Conservation (phyloP, 2,113 vertebrate species). For the Leptocoma aspasia region DNA sequence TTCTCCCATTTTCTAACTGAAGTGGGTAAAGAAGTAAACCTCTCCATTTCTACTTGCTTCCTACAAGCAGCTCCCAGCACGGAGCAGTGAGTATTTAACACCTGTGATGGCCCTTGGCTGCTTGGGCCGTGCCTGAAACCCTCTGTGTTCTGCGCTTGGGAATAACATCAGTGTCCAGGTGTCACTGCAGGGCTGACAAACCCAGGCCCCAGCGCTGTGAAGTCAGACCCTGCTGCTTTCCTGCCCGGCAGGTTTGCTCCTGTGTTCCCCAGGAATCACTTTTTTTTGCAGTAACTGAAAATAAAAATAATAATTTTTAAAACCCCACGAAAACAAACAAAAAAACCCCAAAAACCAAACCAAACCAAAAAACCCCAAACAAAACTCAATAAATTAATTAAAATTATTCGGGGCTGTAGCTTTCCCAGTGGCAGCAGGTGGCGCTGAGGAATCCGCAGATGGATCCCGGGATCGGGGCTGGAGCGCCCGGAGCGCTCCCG, state of each 20-base stretch:
- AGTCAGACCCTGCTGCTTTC: neutral
- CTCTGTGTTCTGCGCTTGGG: fast-evolving
- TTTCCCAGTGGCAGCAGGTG: neutral
- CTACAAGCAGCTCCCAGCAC: neutral
- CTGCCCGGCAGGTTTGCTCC: neutral
- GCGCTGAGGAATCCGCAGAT: neutral
- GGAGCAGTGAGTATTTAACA: neutral
- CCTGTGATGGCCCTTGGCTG: fast-evolving
- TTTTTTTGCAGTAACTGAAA: neutral
- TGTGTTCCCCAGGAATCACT: fast-evolving
- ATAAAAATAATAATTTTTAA: neutral
- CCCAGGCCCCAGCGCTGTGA: neutral
- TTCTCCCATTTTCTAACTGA: neutral
- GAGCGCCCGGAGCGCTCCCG: neutral
- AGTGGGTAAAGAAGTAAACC: neutral
- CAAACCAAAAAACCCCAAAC: too few relatives aligned
- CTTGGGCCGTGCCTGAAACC: fast-evolving
- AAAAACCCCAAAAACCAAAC: neutral
- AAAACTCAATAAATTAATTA: neutral
- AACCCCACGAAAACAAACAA: neutral
- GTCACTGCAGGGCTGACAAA: fast-evolving
- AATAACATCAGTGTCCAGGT: fast-evolving
- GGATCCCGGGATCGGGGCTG: neutral
- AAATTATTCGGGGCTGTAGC: fast-evolving
- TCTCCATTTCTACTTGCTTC: neutral